Conservation (phyloP, 2,888 invertebrate genomes). For the Aphrophora alni region DNA sequence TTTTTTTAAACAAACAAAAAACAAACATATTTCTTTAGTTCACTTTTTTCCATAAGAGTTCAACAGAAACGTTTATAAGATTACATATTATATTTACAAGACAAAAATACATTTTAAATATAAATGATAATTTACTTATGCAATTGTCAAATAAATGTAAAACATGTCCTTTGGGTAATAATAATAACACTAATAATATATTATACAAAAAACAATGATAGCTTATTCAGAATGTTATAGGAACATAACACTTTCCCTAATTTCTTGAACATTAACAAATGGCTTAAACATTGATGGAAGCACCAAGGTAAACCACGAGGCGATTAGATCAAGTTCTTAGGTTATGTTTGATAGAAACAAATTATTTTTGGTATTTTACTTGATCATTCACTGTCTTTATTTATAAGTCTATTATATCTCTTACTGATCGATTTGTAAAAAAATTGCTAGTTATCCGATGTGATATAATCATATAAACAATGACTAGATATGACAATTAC, state of each 20-base stretch:
- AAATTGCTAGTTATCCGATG: neutral
- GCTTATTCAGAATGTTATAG: too few species aligned
- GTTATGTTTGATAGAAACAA: neutral
- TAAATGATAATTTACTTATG: neutral
- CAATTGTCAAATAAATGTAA: neutral
- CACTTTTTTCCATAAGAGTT: too few species aligned
- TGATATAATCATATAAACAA: neutral
- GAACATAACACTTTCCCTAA: neutral
- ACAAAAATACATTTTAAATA: neutral
- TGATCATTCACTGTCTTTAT: neutral
- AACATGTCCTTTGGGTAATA: neutral
- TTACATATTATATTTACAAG: neutral
- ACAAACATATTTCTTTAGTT: too few species aligned
- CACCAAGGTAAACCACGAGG: neutral
- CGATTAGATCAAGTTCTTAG: neutral
- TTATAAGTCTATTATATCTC: neutral
- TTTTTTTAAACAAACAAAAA: too few species aligned
- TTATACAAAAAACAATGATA: conserved; percentile 2
- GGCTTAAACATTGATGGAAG: neutral
- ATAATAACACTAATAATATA: neutral
- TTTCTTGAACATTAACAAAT: neutral
- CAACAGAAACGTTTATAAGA: too few species aligned
- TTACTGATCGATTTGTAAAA: neutral
- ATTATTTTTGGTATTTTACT: neutral
- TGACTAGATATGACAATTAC: neutral